Evolutionary conservation across 1,140 invertebrate genomes (phyloP), one percentile per base, ranked within the genome.

Genomic region (Penaeus japonicus): DNA sequence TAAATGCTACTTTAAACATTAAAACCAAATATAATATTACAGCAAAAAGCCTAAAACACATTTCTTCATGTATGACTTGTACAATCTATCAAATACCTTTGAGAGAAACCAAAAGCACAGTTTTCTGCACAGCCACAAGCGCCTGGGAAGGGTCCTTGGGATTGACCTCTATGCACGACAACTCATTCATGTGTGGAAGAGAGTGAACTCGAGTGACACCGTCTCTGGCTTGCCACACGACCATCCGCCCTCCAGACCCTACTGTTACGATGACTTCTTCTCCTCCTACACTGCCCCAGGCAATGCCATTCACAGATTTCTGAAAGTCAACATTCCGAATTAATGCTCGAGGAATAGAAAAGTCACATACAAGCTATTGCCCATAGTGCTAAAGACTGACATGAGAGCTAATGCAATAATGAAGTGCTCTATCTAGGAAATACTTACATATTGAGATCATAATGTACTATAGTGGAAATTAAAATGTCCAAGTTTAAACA

Each of bases 211-310:
- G 57, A 20, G 78, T 47, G 18, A 78, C 84, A 32, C 27, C 24
- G 22, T 85, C 62, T 79, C 57, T 85, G 24, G 89, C 77, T 47
- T 89, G 89, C 78, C 84, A 85, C 39, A 89, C 84, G 15, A 89
- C 78, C 78, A 89, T 39, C 15, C 65, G 32, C 15, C 89, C 84
- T 32, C 70, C 57, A 22, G 32, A 35, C n/a, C 84, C 84, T 27
- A 89, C 89, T 20, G 83, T 82, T 32, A 86, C 89, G 4, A 89
- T n/a, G 4, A 89, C 79, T 57, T 75, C 53, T 57, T 89, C 89
- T 57, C 53, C 84, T 62, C 59, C 84, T 35, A 89, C 55, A 35
- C 47, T 77, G n/a, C 84, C 84, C 89, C 89, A 89, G n/a, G 77
- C 85, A 7, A 89, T 22, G 54, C 62, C 78, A 59, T 59, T 81